Percentiles rank a stretch among this genome's conserved stretches.
Evolutionary conservation across 30 jellyfish, hydroid and myxozoan genomes (phyloP).

Genomic region (Euphysa ruthae): DNA sequence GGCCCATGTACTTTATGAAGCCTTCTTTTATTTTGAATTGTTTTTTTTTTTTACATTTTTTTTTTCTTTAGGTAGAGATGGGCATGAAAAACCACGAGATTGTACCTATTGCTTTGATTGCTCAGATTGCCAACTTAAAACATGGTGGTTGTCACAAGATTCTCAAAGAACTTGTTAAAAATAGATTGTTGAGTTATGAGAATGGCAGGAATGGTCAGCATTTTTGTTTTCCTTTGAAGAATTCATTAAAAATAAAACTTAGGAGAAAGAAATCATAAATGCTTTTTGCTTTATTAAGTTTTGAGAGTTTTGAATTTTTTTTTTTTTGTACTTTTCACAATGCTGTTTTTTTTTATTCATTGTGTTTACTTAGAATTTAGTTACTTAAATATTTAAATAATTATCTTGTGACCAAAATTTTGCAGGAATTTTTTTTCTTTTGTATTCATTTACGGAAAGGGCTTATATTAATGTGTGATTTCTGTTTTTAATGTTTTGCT

Average conservation of each 20-base stretch:
- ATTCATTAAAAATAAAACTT: background rate
- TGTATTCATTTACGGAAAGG: too few relatives aligned
- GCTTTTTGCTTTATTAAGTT: too few relatives aligned
- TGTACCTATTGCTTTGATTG: constrained; percentile 69
- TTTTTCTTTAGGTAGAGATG: constrained; percentile 76
- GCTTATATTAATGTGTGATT: too few relatives aligned
- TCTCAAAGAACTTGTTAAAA: constrained; percentile 51
- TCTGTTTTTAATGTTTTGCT: too few relatives aligned
- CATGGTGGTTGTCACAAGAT: constrained; percentile 90
- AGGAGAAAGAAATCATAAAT: background rate
- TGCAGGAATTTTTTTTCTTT: too few relatives aligned
- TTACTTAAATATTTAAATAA: background rate
- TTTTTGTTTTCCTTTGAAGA: background rate
- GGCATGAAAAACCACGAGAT: constrained; percentile 96
- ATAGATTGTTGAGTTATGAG: constrained; percentile 62
- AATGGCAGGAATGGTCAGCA: constrained; percentile 57
- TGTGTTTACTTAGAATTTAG: too few relatives aligned
- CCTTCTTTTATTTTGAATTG: background rate
- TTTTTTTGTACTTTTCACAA: too few relatives aligned
- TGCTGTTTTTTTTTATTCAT: too few relatives aligned
- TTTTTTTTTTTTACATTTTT: background rate
- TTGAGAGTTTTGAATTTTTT: too few relatives aligned
- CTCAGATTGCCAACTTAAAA: constrained; percentile 72
- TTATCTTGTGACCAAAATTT: too few relatives aligned
- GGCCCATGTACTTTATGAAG: background rate